A percentile compares a stretch with the other conserved stretches of the same genome.
phyloP scores from a whole-genome alignment of 1,140 invertebrate genomes.

The Grapholita molesta region DNA sequence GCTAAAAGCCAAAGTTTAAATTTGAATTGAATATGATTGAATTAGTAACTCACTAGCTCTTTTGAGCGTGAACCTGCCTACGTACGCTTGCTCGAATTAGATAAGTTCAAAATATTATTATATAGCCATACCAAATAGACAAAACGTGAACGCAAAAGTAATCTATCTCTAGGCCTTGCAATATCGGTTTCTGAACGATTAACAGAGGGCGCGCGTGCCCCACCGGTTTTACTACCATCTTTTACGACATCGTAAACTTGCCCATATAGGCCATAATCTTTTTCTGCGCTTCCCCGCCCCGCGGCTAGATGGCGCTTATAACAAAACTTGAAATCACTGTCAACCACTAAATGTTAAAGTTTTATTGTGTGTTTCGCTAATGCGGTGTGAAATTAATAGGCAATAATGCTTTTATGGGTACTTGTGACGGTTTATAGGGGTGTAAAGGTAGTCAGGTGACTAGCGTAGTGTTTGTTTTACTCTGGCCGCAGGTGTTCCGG shows the following conservation, averaged over 20 bases:
- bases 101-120: not conserved
- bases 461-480: slow-evolving; percentile 63
- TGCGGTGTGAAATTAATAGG: slow-evolving; percentile 77
- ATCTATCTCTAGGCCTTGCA: slow-evolving; percentile 69
- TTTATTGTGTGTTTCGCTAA: slow-evolving; percentile 77
- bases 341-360: slow-evolving; percentile 67
- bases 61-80: too few species aligned
- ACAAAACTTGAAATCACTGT: slow-evolving; percentile 63
- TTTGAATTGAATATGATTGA: too few species aligned
- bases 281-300: slow-evolving; percentile 51
- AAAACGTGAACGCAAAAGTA: slow-evolving; percentile 38
- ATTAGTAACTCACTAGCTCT: too few species aligned
- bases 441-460: slow-evolving; percentile 67
- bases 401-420: slow-evolving; percentile 75
- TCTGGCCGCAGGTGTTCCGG: slow-evolving; percentile 45
- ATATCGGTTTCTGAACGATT: slow-evolving; percentile 77
- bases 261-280: slow-evolving; percentile 71
- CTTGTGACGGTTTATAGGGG: slow-evolving; percentile 67
- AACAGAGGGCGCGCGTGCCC: slow-evolving; percentile 76
- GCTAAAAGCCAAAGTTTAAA: too few species aligned
- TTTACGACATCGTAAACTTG: slow-evolving; percentile 74
- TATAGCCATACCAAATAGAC: not conserved
- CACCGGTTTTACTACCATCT: slow-evolving; percentile 75
- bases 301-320: slow-evolving; percentile 67
- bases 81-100: too few species aligned